A percentile compares a stretch with the other conserved stretches of the same genome.
phyloP scores from a whole-genome alignment of 2,113 vertebrate species.

The Nymphicus hollandicus region DNA sequence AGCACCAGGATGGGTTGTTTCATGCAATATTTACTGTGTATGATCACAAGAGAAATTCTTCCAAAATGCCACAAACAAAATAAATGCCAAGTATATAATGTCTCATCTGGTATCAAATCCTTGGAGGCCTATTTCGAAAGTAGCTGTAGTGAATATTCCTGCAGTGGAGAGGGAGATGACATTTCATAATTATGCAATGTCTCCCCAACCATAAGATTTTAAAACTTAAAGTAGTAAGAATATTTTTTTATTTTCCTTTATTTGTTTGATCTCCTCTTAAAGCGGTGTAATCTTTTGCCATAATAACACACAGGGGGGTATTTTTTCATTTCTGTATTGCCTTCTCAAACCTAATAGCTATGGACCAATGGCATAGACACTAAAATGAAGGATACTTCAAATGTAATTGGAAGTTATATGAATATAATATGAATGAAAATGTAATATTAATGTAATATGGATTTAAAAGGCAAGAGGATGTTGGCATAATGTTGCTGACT shows the following conservation, averaged over 20 bases:
- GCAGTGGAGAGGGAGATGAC: background rate
- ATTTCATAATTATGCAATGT: background rate
- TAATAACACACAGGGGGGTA: background rate
- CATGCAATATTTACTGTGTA: background rate
- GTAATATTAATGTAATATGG: constrained; percentile 22
- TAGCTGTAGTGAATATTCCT: background rate
- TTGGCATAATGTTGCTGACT: constrained; percentile 2
- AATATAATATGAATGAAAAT: background rate
- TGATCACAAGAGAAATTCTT: background rate
- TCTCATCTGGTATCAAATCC: background rate
- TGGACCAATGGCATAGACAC: background rate
- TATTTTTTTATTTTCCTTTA: background rate
- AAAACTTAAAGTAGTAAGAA: background rate
- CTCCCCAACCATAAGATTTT: background rate
- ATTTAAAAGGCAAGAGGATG: constrained; percentile 12
- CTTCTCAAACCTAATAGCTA: background rate
- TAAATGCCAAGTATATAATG: background rate
- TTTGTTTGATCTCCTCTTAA: background rate
- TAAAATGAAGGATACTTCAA: background rate
- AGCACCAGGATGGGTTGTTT: background rate
- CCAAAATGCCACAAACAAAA: background rate
- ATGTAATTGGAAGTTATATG: background rate
- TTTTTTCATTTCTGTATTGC: background rate
- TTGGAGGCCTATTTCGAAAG: background rate
- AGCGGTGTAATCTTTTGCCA: background rate